Base-by-base conservation (phyloP, 2,888 invertebrate genomes). In the Adelphocoris suturalis region DNA sequence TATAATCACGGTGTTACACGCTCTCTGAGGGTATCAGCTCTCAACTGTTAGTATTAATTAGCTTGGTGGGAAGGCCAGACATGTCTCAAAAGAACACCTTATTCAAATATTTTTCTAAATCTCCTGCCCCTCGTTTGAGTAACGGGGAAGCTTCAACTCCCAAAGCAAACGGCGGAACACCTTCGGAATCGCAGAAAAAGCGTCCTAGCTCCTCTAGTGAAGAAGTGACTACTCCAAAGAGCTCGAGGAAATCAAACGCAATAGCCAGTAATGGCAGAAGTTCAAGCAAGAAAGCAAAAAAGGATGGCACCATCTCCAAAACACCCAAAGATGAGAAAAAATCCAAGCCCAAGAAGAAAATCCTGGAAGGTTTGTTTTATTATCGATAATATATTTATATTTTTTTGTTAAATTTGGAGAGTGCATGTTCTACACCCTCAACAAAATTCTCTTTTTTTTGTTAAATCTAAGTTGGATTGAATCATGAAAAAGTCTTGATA, bases 71-170 rank as follows among this genome's bases (percentile, higher is more conserved):
- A n/a, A n/a, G n/a, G n/a, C n/a, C n/a, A n/a, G n/a, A 57, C 4
- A 81, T 81, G 81, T 81, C 86, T 19, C 75, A 87, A 52, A 87
- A 87, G 78, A 87, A 87, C 52, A 96, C 96, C 0, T 92, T 96
- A 16, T 95, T 96, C 81, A 96, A 96, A 92, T 96, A 96, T 92
- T 96, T 96, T 92, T 93, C 94, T 0, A 95, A 95, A 93, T 95
- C 95, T 0, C 95, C 96, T 14, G 87, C 87, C 11, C 52, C 87
- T 52, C 76, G 78, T 0, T 57, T 85, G 57, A 85, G 85, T 37
- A 55, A 81, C 3, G 81, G 81, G 3, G 46, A 28, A 3, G 12
- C 86, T 13, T 78, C n/a, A 0, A 52, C 86, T 14, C 86, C 86
- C 11, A 61, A 68, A n/a, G 86, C 2, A 4, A 87, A 87, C 55